Evolutionary conservation across 2,797 vertebrate genomes (phyloP), one percentile per base, ranked within the genome.

Genomic region (Sebastes itinus): DNA sequence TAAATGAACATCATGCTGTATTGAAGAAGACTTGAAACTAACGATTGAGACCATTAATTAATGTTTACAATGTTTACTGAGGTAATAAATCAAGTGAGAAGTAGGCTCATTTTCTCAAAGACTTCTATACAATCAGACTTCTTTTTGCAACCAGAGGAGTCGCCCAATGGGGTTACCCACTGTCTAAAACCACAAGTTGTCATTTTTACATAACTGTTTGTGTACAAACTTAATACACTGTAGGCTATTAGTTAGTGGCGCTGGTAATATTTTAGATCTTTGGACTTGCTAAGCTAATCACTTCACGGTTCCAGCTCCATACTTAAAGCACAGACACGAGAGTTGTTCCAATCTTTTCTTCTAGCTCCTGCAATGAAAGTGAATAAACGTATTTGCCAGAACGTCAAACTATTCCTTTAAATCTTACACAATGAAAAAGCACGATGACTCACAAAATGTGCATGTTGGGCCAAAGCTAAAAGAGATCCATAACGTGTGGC

Each of bases 381-480:
- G 11, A 35, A 22, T 35, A 16, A n/a, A 23, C 1, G 32, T 63
- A 3, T 35, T 20, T 49, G 16, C 42, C 42, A 55, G 56, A 63
- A 61, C 35, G 46, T 70, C 65, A 74, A 55, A 49, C 63, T 71
- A 16, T 55, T 82, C 28, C 9, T 70, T 83, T 60, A 25, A 54
- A 60, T 75, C 4, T 33, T 27, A 33, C 35, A 58, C 61, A 33
- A 6, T 13, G 16, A 64, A 60, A 74, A 52, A 60, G 42, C 22
- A 32, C 5, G 5, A 32, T 71, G 70, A 86, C 22, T 76, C 64
- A 65, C n/a, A 27, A 52, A 52, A 38, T 32, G 38, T 27, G 30
- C 20, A 32, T 63, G 23, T 25, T 8, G 8, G 22, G 6, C 49
- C 54, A 68, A 49, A 78, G 25, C 20, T 59, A 35, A 59, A 62